Percentiles rank a stretch among this genome's conserved stretches.
phyloP scores from a whole-genome alignment of 2,888 invertebrate species.

The Magallana nippona region DNA sequence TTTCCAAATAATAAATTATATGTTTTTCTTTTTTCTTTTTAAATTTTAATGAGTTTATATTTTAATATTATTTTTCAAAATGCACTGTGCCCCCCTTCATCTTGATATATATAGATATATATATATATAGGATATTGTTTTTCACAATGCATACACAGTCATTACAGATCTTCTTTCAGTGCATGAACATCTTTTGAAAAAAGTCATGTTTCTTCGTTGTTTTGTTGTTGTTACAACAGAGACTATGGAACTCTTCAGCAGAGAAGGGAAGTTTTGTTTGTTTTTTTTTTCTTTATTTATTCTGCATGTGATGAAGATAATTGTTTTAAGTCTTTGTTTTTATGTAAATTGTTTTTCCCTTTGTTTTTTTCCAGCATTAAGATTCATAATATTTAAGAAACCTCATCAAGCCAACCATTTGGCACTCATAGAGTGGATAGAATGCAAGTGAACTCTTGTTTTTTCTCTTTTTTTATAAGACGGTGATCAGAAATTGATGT shows the following conservation, averaged over 20 bases:
- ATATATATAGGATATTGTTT: constrained; percentile 28
- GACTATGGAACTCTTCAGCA: constrained; percentile 37
- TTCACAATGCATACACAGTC: constrained; percentile 36
- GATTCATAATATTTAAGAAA: constrained; percentile 24
- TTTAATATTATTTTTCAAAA: constrained; percentile 46
- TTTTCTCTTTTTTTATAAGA: neutral
- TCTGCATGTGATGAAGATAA: constrained; percentile 38
- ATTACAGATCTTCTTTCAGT: constrained; percentile 37
- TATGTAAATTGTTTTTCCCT: constrained; percentile 24
- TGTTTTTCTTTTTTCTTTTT: constrained; percentile 40
- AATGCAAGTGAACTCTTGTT: constrained; percentile 27
- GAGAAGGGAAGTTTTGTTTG: constrained; percentile 39
- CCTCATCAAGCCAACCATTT: constrained; percentile 26
- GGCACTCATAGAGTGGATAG: constrained; percentile 25
- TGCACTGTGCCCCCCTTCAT: constrained; percentile 43
- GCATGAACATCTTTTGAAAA: constrained; percentile 36
- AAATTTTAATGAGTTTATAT: constrained; percentile 50
- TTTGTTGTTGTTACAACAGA: constrained; percentile 43
- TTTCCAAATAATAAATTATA: constrained; percentile 41
- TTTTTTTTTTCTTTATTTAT: constrained; percentile 39
- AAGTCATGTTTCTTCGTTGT: constrained; percentile 42
- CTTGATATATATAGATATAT: constrained; percentile 30
- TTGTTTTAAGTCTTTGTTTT: constrained; percentile 35
- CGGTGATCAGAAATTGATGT: constrained; percentile 12
- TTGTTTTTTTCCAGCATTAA: constrained; percentile 36